Conservation (phyloP, 2,797 vertebrate genomes). For the Poecilia wingei region DNA sequence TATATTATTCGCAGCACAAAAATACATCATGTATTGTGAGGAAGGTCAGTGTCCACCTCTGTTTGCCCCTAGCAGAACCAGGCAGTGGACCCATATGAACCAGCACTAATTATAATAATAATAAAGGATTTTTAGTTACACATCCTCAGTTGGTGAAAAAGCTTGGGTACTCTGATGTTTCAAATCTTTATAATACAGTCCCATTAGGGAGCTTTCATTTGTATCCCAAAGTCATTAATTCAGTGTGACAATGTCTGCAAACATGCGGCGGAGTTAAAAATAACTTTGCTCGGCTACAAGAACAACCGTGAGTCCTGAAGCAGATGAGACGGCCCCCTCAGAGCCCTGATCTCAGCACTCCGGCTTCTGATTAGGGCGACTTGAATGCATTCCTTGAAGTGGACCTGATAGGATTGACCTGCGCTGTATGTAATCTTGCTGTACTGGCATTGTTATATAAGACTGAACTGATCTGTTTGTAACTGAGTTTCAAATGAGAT, state of each 20-base stretch:
- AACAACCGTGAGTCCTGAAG: not conserved
- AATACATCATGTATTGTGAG: not conserved
- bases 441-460: not conserved
- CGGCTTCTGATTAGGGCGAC: not conserved
- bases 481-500: not conserved
- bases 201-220: not conserved
- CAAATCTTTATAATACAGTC: not conserved
- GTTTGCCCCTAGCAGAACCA: not conserved
- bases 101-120: not conserved
- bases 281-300: constrained; percentile 6
- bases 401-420: not conserved
- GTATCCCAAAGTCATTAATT: not conserved
- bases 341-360: constrained; percentile 14
- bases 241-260: not conserved
- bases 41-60: not conserved
- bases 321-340: not conserved
- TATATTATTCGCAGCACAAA: not conserved
- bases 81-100: not conserved
- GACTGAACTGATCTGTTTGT: not conserved
- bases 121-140: not conserved
- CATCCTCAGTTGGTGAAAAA: not conserved
- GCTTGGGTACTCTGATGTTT: not conserved
- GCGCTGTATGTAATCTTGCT: not conserved
- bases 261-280: constrained; percentile 4
- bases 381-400: not conserved